Percentiles rank a stretch among this genome's conserved stretches.
Conservation (phyloP, 2,797 vertebrate genomes). For the Loris lydekkerianus region DNA sequence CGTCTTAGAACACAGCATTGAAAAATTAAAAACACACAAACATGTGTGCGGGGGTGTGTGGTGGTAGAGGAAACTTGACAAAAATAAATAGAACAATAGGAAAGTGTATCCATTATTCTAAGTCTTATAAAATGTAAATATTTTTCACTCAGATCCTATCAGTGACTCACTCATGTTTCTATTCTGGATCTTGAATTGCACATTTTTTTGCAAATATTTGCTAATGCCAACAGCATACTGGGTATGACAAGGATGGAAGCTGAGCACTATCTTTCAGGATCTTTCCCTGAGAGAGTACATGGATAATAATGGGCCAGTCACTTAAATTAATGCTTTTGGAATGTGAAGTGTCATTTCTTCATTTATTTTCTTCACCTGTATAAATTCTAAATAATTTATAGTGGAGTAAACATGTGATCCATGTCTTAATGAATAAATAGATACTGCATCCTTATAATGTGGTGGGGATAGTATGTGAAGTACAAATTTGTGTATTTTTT, state of each 20-base stretch:
- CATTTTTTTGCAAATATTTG: slow-evolving; percentile 55
- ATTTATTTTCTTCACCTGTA: slow-evolving; percentile 40
- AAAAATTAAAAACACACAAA: not conserved
- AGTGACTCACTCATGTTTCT: slow-evolving; percentile 48
- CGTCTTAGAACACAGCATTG: too few species aligned
- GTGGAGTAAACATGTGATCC: slow-evolving; percentile 43
- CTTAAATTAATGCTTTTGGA: slow-evolving; percentile 68
- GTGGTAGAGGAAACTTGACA: slow-evolving; percentile 15
- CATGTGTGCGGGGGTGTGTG: not conserved
- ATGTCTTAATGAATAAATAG: slow-evolving; percentile 23
- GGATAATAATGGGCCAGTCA: slow-evolving; percentile 49
- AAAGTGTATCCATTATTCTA: slow-evolving; percentile 19
- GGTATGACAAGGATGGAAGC: slow-evolving; percentile 60
- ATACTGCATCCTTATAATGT: slow-evolving; percentile 28
- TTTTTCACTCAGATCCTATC: slow-evolving; percentile 52
- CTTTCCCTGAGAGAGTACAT: slow-evolving; percentile 56
- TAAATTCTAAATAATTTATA: slow-evolving; percentile 43
- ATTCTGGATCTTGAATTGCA: not conserved
- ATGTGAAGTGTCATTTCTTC: slow-evolving; percentile 60
- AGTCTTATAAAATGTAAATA: slow-evolving; percentile 35
- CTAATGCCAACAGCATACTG: slow-evolving; percentile 50
- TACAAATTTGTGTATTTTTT: slow-evolving; percentile 5
- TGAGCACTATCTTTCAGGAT: slow-evolving; percentile 58
- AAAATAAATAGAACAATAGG: slow-evolving; percentile 57
- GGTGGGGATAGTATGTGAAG: not conserved